phyloP scores from a whole-genome alignment of 2,888 invertebrate species.

The Herminia tarsipennalis region DNA sequence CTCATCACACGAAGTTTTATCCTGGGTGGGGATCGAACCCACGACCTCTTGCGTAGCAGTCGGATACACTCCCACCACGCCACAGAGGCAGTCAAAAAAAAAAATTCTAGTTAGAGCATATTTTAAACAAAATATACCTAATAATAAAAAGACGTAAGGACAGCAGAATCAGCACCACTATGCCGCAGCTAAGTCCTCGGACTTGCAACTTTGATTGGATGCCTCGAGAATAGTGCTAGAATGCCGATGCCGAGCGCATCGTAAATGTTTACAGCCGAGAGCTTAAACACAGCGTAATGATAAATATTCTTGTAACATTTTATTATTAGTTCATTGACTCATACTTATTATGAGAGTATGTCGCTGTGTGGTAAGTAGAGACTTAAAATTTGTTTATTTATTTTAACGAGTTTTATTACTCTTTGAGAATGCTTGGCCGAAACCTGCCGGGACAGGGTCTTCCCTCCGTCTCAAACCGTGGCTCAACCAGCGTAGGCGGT shows the following conservation, averaged over 20 bases:
- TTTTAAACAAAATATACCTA: too few relatives aligned
- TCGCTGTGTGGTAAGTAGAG: neutral
- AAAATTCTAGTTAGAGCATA: too few relatives aligned
- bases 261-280: conserved; percentile 54
- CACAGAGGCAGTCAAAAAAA: too few relatives aligned
- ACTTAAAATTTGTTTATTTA: conserved; percentile 3
- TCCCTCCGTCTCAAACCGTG: too few relatives aligned
- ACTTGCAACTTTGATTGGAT: conserved; percentile 67
- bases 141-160: too few relatives aligned
- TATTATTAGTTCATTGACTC: conserved; percentile 20
- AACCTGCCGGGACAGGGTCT: too few relatives aligned
- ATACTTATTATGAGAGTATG: conserved; percentile 1
- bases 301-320: conserved; percentile 18
- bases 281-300: conserved; percentile 42
- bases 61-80: too few relatives aligned
- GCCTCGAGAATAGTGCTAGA: conserved; percentile 36
- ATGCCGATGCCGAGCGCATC: conserved; percentile 40
- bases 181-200: conserved; percentile 53
- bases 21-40: too few relatives aligned
- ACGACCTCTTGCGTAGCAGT: too few relatives aligned
- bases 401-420: neutral
- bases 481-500: too few relatives aligned
- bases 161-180: conserved; percentile 27
- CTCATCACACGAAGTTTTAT: too few relatives aligned
- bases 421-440: too few relatives aligned